A percentile compares a stretch with the other conserved stretches of the same genome.
Conservation (phyloP, 2,888 invertebrate species). For the Cataglyphis livida region DNA sequence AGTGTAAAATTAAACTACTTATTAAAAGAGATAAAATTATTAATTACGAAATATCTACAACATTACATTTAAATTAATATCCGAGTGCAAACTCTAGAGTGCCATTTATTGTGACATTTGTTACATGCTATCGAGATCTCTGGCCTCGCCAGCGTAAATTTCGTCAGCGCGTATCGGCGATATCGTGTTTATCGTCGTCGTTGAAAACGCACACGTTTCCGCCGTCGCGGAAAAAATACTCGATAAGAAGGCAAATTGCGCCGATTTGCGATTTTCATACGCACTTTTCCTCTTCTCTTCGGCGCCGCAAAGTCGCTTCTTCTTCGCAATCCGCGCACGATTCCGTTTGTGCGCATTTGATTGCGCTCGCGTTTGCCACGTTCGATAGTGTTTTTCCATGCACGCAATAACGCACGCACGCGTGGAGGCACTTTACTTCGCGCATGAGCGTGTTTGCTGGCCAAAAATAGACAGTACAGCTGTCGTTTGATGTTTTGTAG, state of each 20-base stretch:
- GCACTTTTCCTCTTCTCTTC: conserved; percentile 33
- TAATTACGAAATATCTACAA: background rate
- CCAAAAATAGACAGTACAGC: conserved; percentile 56
- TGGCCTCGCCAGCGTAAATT: conserved; percentile 41
- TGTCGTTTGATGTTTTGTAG: conserved; percentile 43
- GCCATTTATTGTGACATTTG: background rate
- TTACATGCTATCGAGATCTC: conserved; percentile 21
- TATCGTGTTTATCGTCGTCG: conserved; percentile 59
- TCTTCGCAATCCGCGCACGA: conserved; percentile 17
- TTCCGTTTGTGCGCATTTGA: conserved; percentile 45
- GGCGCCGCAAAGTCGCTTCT: conserved; percentile 32
- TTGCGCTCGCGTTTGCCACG: conserved; percentile 21
- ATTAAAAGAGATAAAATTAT: background rate
- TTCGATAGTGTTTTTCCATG: conserved; percentile 56
- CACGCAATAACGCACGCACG: conserved; percentile 35
- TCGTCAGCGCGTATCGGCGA: conserved; percentile 54
- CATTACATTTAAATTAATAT: background rate
- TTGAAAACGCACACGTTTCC: conserved; percentile 57
- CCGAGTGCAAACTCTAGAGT: background rate
- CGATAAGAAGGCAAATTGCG: conserved; percentile 58
- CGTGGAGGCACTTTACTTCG: conserved; percentile 51
- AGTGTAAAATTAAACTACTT: background rate
- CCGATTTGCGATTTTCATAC: conserved; percentile 28
- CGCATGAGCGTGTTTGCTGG: conserved; percentile 53
- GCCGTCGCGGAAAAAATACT: conserved; percentile 58